Conservation (phyloP, 1,140 invertebrate species). For the Pollicipes pollicipes region DNA sequence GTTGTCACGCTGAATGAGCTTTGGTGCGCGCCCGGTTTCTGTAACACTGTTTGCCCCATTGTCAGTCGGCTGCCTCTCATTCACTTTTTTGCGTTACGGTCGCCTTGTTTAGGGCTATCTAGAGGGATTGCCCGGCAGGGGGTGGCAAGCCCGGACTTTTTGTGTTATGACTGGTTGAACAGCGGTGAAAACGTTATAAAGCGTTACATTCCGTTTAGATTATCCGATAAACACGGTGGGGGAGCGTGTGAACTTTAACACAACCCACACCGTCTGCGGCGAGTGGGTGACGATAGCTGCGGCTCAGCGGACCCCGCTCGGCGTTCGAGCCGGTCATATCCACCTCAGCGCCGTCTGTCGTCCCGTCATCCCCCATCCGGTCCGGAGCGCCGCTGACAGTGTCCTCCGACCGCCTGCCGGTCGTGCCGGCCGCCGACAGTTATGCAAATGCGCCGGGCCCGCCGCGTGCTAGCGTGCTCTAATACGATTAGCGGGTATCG, state of each 20-base stretch:
- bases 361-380: too few species aligned
- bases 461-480: too few species aligned
- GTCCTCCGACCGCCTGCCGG: too few species aligned
- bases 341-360: too few species aligned
- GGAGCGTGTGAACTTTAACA: slow-evolving; percentile 1
- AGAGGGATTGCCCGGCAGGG: background rate
- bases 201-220: background rate
- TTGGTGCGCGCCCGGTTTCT: background rate
- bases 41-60: background rate
- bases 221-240: background rate
- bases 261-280: background rate
- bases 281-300: too few species aligned
- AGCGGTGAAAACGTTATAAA: background rate
- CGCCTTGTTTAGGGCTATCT: background rate
- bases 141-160: background rate
- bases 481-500: too few species aligned
- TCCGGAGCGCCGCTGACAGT: too few species aligned
- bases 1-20: background rate
- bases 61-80: background rate
- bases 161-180: background rate
- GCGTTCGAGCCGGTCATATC: too few species aligned
- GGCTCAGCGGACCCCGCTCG: too few species aligned
- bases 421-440: too few species aligned
- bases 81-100: background rate
- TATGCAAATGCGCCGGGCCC: too few species aligned